Percentiles rank a stretch among this genome's conserved stretches.
Evolutionary conservation across 2,113 vertebrate genomes (phyloP).

Genomic region (Okapia johnstoni): DNA sequence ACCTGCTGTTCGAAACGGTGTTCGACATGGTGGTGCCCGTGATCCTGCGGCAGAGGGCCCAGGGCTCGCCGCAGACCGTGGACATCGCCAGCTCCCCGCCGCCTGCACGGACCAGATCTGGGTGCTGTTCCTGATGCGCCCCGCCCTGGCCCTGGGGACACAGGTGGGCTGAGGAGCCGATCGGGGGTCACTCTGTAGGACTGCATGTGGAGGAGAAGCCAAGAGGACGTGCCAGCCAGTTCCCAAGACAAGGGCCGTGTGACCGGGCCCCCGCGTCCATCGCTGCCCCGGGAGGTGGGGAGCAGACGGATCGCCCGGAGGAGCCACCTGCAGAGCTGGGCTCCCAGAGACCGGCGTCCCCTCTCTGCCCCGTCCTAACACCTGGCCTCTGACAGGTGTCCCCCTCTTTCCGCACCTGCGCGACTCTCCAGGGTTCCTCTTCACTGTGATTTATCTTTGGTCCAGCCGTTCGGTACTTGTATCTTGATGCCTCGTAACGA

Average conservation of each 20-base stretch:
- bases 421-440: fast-evolving
- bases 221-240: fast-evolving
- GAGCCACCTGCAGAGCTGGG: neutral
- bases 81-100: slow-evolving; percentile 84
- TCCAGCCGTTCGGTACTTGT: neutral
- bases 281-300: neutral
- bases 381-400: neutral
- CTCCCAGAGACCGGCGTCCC: fast-evolving
- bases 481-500: neutral
- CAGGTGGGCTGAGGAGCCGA: neutral
- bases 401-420: neutral
- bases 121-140: slow-evolving; percentile 79
- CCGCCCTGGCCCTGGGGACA: fast-evolving
- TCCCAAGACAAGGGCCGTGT: fast-evolving
- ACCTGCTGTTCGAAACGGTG: slow-evolving; percentile 91
- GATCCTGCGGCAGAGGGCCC: slow-evolving; percentile 86
- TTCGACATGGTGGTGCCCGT: slow-evolving; percentile 92
- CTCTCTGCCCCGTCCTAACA: neutral
- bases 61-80: slow-evolving; percentile 85
- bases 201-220: fast-evolving
- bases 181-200: neutral
- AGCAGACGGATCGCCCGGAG: neutral
- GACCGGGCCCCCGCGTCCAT: fast-evolving
- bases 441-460: neutral
- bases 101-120: slow-evolving; percentile 69